These are phyloP conservation scores for Ploceus nigricollis DNA, from an alignment of 2,113 vertebrate genomes.

Conservation along the genomic window DNA sequence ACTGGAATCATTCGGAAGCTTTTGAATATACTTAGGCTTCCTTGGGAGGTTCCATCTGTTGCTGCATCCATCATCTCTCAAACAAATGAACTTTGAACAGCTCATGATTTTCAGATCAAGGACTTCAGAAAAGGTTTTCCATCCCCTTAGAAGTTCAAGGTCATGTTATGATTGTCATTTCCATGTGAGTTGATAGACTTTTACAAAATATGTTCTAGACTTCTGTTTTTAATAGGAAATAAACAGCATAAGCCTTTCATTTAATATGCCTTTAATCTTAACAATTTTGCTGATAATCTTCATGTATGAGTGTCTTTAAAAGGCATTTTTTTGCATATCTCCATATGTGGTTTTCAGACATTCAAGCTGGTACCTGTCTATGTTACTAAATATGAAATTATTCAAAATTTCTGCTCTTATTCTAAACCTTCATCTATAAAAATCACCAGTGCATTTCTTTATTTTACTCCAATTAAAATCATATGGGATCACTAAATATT, in stretches of 20 bases:
- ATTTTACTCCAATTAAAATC: constrained; percentile 49
- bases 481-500: background rate
- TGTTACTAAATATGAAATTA: constrained; percentile 7
- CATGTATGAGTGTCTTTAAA: background rate
- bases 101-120: background rate
- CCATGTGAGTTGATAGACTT: background rate
- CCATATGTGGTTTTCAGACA: background rate
- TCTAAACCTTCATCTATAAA: constrained; percentile 5
- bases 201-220: background rate
- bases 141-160: background rate
- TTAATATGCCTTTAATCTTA: background rate
- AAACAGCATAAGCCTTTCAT: background rate
- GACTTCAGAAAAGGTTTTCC: background rate
- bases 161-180: background rate
- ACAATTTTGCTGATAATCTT: background rate
- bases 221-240: background rate
- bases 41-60: background rate
- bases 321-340: background rate
- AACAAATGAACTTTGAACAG: background rate
- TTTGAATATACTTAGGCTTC: constrained; percentile 13
- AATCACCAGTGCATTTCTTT: constrained; percentile 9
- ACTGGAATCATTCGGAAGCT: constrained; percentile 35
- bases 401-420: background rate
- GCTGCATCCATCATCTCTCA: background rate
- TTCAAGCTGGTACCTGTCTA: background rate